Evolutionary conservation across 2,888 invertebrate species (phyloP), one percentile per base, ranked within the genome.

Genomic region (Heteromyza rotundicornis): DNA sequence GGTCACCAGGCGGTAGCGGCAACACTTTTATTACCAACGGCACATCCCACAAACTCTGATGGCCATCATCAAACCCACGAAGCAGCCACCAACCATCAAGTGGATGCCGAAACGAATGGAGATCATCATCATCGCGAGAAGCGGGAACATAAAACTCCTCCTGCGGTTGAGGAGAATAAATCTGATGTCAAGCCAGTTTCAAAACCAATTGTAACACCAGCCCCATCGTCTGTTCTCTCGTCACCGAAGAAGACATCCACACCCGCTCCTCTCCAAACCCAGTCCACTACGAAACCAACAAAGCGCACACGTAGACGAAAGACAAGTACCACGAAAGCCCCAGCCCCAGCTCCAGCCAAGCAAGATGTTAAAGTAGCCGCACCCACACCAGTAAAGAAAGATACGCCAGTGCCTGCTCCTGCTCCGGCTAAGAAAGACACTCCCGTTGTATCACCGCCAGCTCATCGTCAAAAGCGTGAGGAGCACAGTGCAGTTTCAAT

Each of bases 381-480:
- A n/a, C n/a, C n/a, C n/a, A n/a, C n/a, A n/a, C 51, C 14, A 24
- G 8, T n/a, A 14, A 20, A 24, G 24, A n/a, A 5, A 24, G 2
- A 3, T 19, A 16, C 23, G 10, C 8, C 8, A 12, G 16, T 14
- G 32, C 24, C 36, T 19, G 23, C 23, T 8, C 8, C 8, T 16
- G 16, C 22, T 44, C 24, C 36, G 2, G 44, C 44, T 17, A 17
- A 20, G 14, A 12, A 12, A 20, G 22, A 55, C 12, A 22, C 7
- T 1, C 32, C 32, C 8, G 19, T 23, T 5, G 44, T 17, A 0
- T 3, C 36, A 36, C 27, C 7, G 2, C 56, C 51, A 23, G 7
- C 59, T 22, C 60, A 68, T 35, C 74, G 72, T 1, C 62, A 69
- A 35, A 73, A 68, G 58, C 76, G 75, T 10, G 60, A 72, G 22